Percentiles rank a stretch among this genome's conserved stretches.
Evolutionary conservation across 2,113 vertebrate genomes (phyloP).

Genomic region (Spheniscus mendiculus): DNA sequence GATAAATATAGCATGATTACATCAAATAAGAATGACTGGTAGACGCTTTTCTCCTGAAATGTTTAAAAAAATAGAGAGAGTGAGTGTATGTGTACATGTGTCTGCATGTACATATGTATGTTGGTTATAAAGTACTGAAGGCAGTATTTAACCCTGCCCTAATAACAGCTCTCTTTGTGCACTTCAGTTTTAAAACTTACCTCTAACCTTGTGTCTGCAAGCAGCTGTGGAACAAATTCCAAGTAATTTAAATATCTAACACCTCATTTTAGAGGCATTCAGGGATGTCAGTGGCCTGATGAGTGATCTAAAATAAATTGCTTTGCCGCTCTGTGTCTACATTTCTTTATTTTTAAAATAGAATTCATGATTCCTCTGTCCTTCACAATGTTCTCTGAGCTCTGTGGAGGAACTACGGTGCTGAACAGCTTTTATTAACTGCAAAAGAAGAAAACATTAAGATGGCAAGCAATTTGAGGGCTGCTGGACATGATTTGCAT

Average conservation of each 20-base stretch:
- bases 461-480: neutral
- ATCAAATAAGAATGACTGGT: neutral
- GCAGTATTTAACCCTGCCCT: neutral
- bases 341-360: neutral
- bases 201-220: neutral
- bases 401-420: neutral
- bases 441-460: neutral
- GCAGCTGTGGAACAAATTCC: neutral
- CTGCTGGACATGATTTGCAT: neutral
- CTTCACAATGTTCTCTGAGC: neutral
- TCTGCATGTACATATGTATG: rapidly evolving
- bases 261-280: neutral
- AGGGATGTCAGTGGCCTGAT: neutral
- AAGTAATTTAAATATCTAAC: neutral
- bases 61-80: neutral
- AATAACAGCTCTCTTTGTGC: neutral
- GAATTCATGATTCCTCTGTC: neutral
- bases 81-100: too few relatives aligned
- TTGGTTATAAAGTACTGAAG: neutral
- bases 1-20: neutral
- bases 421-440: neutral
- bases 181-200: neutral
- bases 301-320: neutral
- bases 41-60: neutral
- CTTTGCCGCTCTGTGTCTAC: neutral